phyloP scores from a whole-genome alignment of 2,888 invertebrate species.

The Cheilosia impressa region DNA sequence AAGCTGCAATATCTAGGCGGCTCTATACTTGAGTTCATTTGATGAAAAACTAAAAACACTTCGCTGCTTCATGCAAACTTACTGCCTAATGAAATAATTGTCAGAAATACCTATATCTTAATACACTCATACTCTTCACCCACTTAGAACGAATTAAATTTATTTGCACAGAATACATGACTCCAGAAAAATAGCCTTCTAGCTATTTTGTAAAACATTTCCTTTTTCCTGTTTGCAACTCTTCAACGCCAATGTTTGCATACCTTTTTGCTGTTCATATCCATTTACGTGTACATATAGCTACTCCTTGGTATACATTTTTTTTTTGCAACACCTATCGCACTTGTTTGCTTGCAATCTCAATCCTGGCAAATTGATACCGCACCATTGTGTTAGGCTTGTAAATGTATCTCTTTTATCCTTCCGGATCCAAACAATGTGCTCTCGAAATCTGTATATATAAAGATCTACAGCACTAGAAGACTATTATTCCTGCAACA shows the following conservation, averaged over 20 bases:
- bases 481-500: constrained; percentile 8
- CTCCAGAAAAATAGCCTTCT: constrained; percentile 40
- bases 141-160: constrained; percentile 44
- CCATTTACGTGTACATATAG: neutral
- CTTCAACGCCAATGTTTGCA: constrained; percentile 37
- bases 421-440: constrained; percentile 55
- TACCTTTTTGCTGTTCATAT: constrained; percentile 11
- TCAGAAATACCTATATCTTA: constrained; percentile 39
- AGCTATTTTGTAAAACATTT: constrained; percentile 43
- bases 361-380: constrained; percentile 73
- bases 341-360: constrained; percentile 53
- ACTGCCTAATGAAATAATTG: constrained; percentile 43
- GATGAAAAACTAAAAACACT: no score
- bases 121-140: constrained; percentile 18
- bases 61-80: neutral
- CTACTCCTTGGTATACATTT: neutral
- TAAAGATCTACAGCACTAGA: constrained; percentile 4
- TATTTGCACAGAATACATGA: constrained; percentile 56
- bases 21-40: no score
- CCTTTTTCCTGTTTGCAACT: constrained; percentile 34
- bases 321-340: constrained; percentile 43
- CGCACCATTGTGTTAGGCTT: constrained; percentile 59
- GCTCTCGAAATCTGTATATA: constrained; percentile 49
- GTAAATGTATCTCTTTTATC: constrained; percentile 53
- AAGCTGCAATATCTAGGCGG: no score